These are phyloP conservation scores for Agonopterix subpropinquella DNA, from an alignment of 2,888 invertebrate species.

Conservation along the genomic window DNA sequence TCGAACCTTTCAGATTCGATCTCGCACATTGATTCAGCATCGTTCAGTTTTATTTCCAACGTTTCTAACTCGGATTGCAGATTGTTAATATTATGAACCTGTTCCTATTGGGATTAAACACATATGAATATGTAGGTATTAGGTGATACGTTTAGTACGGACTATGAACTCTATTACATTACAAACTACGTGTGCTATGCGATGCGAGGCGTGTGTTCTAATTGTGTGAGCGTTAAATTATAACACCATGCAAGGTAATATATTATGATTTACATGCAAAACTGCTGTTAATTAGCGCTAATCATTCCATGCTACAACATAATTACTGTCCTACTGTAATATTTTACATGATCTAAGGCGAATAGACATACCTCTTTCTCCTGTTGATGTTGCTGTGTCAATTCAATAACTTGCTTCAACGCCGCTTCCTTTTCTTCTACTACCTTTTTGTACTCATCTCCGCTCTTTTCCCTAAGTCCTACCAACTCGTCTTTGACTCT, in stretches of 20 bases:
- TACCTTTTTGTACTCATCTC: conserved; percentile 55
- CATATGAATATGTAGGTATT: conserved; percentile 5
- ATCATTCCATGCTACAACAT: too few relatives aligned
- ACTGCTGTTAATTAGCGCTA: too few relatives aligned
- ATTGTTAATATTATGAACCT: conserved; percentile 30
- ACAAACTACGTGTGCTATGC: too few relatives aligned
- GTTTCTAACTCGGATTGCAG: conserved; percentile 41
- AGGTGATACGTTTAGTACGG: too few relatives aligned
- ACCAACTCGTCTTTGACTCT: conserved; percentile 53
- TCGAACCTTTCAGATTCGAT: conserved; percentile 28
- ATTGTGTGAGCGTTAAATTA: too few relatives aligned
- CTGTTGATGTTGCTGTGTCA: conserved; percentile 45
- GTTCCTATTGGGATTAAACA: conserved; percentile 44
- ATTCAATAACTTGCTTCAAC: conserved; percentile 42
- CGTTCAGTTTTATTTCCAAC: conserved; percentile 35
- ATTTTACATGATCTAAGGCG: too few relatives aligned
- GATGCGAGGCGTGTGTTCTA: too few relatives aligned
- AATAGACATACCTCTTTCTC: conserved; percentile 60
- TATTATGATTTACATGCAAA: too few relatives aligned
- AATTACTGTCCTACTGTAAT: too few relatives aligned
- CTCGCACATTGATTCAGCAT: conserved; percentile 23
- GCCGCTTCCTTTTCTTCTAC: conserved; percentile 55
- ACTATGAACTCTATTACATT: too few relatives aligned
- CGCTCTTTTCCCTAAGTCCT: conserved; percentile 49
- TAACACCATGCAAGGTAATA: not conserved